phyloP scores from a whole-genome alignment of 1,140 invertebrate species.

The Lucilia cuprina region DNA sequence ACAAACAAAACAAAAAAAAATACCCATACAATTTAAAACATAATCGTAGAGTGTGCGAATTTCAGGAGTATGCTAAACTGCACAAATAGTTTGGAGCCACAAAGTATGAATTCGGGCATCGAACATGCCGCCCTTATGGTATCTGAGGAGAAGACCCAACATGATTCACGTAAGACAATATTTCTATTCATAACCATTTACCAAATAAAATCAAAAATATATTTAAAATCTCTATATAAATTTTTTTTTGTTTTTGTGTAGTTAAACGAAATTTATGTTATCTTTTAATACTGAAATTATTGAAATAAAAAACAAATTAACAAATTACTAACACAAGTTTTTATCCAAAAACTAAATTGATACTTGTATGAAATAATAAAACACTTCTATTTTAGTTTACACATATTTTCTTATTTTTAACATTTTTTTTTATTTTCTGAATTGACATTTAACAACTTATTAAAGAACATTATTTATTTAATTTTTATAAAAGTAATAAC shows the following conservation, averaged over 20 bases:
- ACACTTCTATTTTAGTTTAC: no score
- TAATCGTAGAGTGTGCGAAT: slow-evolving; percentile 69
- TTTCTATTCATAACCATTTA: slow-evolving; percentile 36
- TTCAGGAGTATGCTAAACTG: slow-evolving; percentile 85
- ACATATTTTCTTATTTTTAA: background rate
- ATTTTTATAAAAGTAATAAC: background rate
- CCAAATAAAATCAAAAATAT: background rate
- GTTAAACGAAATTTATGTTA: background rate
- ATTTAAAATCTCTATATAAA: no score
- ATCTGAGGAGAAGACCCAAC: slow-evolving; percentile 78
- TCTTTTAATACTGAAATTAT: background rate
- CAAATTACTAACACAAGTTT: background rate
- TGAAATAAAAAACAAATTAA: background rate
- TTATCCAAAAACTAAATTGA: background rate
- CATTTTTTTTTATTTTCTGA: background rate
- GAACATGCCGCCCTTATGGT: slow-evolving; percentile 79
- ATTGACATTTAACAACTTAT: background rate
- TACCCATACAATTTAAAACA: slow-evolving; percentile 63
- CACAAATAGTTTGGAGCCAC: slow-evolving; percentile 80
- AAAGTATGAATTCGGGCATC: slow-evolving; percentile 71
- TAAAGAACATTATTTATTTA: no score
- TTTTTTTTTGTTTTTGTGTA: background rate
- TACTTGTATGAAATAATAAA: no score
- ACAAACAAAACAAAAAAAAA: slow-evolving; percentile 50
- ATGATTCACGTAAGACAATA: slow-evolving; percentile 79